Evolutionary conservation across 1,140 invertebrate species (phyloP), one percentile per base, ranked within the genome.

Genomic region (Hylyphantes graminicola): DNA sequence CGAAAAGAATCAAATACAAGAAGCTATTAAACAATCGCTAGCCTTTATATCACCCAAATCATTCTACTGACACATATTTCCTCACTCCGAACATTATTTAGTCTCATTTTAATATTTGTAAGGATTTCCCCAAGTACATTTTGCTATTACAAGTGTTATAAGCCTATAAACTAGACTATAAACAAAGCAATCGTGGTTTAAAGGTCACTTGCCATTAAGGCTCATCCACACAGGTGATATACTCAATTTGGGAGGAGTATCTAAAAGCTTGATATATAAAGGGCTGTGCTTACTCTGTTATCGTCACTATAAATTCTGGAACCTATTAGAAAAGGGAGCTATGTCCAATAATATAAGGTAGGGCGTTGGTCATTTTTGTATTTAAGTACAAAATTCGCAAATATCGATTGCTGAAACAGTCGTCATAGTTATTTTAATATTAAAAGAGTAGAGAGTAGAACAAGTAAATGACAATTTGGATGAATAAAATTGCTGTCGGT

Each of bases 381-480:
- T 5, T 35, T 35, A 35, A 35, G 35, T 35, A 35, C 5, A 35
- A 35, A 35, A 35, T 70, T 70, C 51, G 50, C n/a, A 70, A 53
- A 51, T 51, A 81, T 61, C 48, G 68, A 81, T 19, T 73, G 7
- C n/a, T 9, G 55, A 81, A 73, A 70, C n/a, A 81, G 79, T 81
- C 77, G 67, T 81, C 79, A 81, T 68, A 54, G 55, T 73, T 73
- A 81, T 81, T 81, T 81, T 73, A 72, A 81, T 81, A 81, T 81
- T 57, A 53, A 50, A 63, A n/a, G 53, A 70, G 10, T 19, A 65
- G 2, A 67, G 53, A 51, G 10, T 51, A 70, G 9, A 70, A 53
- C 51, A 51, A 13, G n/a, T 48, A n/a, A 35, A 35, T 35, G 35
- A 35, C 5, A 35, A 35, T 35, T 35, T 35, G 35, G 35, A 35